Percentiles rank a stretch among this genome's conserved stretches.
Conservation (phyloP, 2,888 invertebrate species). For the Epirrita christyi region DNA sequence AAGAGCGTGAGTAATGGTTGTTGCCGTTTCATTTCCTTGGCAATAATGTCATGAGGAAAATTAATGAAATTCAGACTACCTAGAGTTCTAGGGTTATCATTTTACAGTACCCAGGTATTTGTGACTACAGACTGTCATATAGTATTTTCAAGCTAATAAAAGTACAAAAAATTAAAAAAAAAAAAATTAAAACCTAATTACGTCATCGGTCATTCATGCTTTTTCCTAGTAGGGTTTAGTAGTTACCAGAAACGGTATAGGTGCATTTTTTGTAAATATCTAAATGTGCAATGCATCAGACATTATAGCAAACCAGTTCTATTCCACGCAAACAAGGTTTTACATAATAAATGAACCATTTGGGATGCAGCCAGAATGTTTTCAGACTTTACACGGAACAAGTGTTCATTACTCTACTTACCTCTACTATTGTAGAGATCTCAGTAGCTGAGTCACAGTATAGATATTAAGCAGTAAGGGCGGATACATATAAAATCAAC, state of each 20-base stretch:
- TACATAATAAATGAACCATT: background rate
- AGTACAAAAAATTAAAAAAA: no score
- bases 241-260: no score
- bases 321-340: background rate
- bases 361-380: background rate
- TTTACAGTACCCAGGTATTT: background rate
- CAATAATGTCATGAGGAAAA: slow-evolving; percentile 2
- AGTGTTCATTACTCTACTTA: background rate
- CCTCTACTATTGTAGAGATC: background rate
- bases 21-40: slow-evolving; percentile 5
- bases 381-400: background rate
- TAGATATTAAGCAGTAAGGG: background rate
- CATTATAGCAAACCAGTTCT: no score
- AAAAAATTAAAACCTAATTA: no score
- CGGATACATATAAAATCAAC: no score
- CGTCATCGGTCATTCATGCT: no score
- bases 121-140: no score
- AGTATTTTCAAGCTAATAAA: no score
- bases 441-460: background rate
- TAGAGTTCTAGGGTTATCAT: background rate
- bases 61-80: slow-evolving; percentile 3
- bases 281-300: no score
- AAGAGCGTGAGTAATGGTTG: slow-evolving; percentile 19
- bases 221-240: no score
- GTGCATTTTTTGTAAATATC: no score